Evolutionary conservation across 2,888 invertebrate species (phyloP).

Genomic region (Fragum fragum): DNA sequence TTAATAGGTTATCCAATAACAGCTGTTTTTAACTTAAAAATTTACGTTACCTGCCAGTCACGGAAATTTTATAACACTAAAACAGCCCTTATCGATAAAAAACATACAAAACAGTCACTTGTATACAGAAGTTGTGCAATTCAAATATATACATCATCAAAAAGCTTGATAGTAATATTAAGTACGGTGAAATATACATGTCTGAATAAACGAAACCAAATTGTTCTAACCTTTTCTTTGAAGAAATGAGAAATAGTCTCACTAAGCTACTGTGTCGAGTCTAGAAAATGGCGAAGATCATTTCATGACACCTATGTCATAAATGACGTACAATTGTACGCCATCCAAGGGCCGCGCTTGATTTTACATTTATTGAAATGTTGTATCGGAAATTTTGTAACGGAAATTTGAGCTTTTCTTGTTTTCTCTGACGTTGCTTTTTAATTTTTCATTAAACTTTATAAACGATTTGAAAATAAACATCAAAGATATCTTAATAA

Average conservation of each 20-base stretch:
- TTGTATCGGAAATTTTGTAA: no score
- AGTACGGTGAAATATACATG: neutral
- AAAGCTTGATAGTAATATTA: neutral
- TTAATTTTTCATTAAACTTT: neutral
- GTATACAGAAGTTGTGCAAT: neutral
- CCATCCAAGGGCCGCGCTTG: no score
- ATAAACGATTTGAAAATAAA: neutral
- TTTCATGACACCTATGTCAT: neutral
- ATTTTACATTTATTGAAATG: no score
- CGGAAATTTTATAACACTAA: slow-evolving; percentile 15
- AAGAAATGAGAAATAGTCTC: neutral
- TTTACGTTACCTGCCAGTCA: slow-evolving; percentile 23
- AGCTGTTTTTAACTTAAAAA: neutral
- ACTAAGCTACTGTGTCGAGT: neutral
- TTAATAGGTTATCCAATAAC: neutral
- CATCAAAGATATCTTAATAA: neutral
- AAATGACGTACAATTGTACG: neutral
- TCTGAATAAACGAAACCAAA: neutral
- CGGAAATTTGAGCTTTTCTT: neutral
- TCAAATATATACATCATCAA: neutral
- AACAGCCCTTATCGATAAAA: neutral
- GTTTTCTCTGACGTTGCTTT: neutral
- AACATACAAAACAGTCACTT: neutral
- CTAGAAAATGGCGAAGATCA: no score
- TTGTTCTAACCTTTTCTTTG: slow-evolving; percentile 4